phyloP scores from a whole-genome alignment of 1,140 invertebrate genomes.

The Lanistes nyassanus region DNA sequence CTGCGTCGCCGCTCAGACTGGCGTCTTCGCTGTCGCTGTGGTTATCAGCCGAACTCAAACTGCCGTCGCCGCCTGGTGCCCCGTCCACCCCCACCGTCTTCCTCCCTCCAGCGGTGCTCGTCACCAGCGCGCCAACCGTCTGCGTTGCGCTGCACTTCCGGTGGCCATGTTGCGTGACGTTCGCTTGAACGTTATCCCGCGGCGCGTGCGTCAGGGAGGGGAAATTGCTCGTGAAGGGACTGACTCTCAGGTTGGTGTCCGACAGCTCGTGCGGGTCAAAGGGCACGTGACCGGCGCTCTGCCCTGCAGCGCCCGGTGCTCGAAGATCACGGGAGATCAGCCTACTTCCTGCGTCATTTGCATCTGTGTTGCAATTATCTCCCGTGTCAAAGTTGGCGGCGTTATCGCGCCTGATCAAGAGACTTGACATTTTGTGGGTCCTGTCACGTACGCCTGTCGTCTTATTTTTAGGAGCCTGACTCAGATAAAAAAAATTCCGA shows the following conservation, averaged over 20 bases:
- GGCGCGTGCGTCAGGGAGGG: not conserved
- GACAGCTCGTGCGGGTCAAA: constrained; percentile 7
- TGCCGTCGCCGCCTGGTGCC: not conserved
- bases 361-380: constrained; percentile 11
- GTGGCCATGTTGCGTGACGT: not conserved
- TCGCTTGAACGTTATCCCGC: no score
- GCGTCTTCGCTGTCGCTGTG: not conserved
- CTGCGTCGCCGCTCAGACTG: no score
- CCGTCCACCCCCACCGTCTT: not conserved
- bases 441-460: no score
- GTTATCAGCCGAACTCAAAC: not conserved
- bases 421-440: constrained; percentile 5
- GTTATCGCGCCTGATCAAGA: not conserved
- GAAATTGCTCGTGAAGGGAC: constrained; percentile 17
- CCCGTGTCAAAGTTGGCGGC: constrained; percentile 4
- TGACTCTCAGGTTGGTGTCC: constrained; percentile 5
- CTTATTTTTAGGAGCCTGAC: no score
- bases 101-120: not conserved
- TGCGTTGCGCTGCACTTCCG: no score
- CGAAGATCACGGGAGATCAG: constrained; percentile 20
- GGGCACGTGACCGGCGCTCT: constrained; percentile 10
- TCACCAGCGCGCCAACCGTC: not conserved
- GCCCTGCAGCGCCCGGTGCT: not conserved
- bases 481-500: no score
- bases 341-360: not conserved